Percentiles rank a stretch among this genome's conserved stretches.
phyloP scores from a whole-genome alignment of 2,113 vertebrate species.

The Leptodactylus fuscus region DNA sequence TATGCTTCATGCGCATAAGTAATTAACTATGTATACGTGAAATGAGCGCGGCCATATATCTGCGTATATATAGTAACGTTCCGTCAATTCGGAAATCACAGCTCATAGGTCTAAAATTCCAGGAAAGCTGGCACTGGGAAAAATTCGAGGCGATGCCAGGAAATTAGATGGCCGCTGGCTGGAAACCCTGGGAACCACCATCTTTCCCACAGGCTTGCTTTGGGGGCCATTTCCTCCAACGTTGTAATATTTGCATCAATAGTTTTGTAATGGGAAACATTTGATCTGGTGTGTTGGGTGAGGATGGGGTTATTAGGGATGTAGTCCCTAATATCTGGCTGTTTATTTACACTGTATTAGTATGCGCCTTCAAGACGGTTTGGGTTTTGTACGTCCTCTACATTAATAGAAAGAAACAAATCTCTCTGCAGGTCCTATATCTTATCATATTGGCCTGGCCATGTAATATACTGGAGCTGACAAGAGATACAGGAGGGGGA shows the following conservation, averaged over 20 bases:
- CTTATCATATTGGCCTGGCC: not conserved
- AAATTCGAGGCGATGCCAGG: not conserved
- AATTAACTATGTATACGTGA: not conserved
- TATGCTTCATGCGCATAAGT: not conserved
- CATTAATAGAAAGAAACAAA: not conserved
- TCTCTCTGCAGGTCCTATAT: not conserved
- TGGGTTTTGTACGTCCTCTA: not conserved
- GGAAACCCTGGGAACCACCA: not conserved
- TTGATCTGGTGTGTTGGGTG: not conserved
- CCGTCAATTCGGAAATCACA: not conserved
- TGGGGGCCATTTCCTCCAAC: not conserved
- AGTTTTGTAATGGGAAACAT: not conserved
- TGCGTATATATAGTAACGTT: not conserved
- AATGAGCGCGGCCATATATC: not conserved
- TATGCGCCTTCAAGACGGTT: not conserved
- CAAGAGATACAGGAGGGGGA: no score
- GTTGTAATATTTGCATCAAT: not conserved
- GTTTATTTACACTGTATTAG: conserved; percentile 1
- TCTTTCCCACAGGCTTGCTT: not conserved
- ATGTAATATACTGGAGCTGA: not conserved
- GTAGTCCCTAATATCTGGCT: not conserved
- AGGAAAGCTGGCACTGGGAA: not conserved
- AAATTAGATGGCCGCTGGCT: not conserved
- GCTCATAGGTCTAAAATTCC: not conserved
- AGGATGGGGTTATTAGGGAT: not conserved